Evolutionary conservation across 2,888 invertebrate genomes (phyloP).

Genomic region (Drosophila longiperda): DNA sequence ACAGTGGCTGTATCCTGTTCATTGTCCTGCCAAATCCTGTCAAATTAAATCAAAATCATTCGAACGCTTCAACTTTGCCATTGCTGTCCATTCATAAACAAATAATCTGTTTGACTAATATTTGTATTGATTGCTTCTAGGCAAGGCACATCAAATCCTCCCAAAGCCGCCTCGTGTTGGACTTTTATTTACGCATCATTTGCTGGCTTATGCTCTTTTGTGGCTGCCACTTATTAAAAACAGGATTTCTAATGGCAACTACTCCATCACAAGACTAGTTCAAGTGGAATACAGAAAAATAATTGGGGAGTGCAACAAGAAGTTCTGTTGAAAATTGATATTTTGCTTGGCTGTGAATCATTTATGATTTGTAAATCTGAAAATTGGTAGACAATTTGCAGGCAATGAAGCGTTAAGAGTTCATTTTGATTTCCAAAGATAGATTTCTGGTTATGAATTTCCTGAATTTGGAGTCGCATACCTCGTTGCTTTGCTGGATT

Average conservation of each 20-base stretch:
- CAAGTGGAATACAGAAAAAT: slow-evolving; percentile 48
- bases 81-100: slow-evolving; percentile 38
- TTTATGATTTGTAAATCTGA: slow-evolving; percentile 6
- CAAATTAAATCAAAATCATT: slow-evolving; percentile 55
- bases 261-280: no score
- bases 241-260: slow-evolving; percentile 65
- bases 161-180: background rate
- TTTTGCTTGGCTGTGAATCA: background rate
- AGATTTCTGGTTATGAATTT: no score
- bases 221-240: slow-evolving; percentile 53
- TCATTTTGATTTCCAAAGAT: background rate
- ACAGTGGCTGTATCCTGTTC: slow-evolving; percentile 4
- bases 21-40: slow-evolving; percentile 34
- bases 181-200: slow-evolving; percentile 66
- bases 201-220: slow-evolving; percentile 34
- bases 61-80: slow-evolving; percentile 22
- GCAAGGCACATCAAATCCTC: background rate
- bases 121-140: slow-evolving; percentile 33
- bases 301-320: slow-evolving; percentile 14
- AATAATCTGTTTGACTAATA: slow-evolving; percentile 61
- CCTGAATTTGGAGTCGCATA: background rate
- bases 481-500: background rate
- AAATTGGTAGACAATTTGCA: slow-evolving; percentile 6
- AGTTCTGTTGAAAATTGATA: slow-evolving; percentile 23
- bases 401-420: slow-evolving; percentile 28